A percentile compares a stretch with the other conserved stretches of the same genome.
phyloP scores from a whole-genome alignment of 2,113 vertebrate genomes.

The Poeciliopsis prolifica region DNA sequence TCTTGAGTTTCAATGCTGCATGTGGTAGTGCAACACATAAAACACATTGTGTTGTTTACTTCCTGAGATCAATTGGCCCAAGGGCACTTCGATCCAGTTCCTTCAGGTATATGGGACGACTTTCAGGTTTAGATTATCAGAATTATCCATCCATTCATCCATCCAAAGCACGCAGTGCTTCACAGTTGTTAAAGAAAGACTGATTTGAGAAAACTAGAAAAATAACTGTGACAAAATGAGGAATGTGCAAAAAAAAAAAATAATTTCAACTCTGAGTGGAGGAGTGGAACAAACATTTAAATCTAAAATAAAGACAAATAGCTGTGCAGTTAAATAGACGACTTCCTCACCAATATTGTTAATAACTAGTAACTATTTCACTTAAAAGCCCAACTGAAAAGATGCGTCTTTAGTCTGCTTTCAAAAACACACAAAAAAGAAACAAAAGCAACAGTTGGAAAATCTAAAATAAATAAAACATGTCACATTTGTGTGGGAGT shows the following conservation, averaged over 20 bases:
- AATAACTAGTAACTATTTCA: not conserved
- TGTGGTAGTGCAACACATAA: not conserved
- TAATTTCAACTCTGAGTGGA: not conserved
- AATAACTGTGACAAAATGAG: not conserved
- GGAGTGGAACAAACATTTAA: not conserved
- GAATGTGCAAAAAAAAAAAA: too few relatives aligned
- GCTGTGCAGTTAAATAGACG: too few relatives aligned
- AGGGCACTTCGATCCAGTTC: too few relatives aligned
- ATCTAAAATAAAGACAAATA: not conserved
- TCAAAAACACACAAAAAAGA: not conserved
- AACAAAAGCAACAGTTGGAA: not conserved
- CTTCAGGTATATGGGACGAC: too few relatives aligned
- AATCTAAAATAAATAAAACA: not conserved
- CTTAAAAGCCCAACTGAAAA: too few relatives aligned
- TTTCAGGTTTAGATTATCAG: not conserved
- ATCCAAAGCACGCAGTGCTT: too few relatives aligned
- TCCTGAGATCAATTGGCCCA: not conserved
- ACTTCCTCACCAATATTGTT: too few relatives aligned
- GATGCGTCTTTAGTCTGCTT: not conserved
- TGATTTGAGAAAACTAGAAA: too few relatives aligned
- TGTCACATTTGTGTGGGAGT: not conserved
- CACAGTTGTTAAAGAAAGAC: too few relatives aligned
- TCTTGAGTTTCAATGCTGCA: not conserved
- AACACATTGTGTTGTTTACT: not conserved
- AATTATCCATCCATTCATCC: not conserved